A percentile compares a stretch with the other conserved stretches of the same genome.
These are phyloP conservation scores for Listronotus bonariensis DNA, from an alignment of 1,140 invertebrate genomes.

Conservation along the genomic window DNA sequence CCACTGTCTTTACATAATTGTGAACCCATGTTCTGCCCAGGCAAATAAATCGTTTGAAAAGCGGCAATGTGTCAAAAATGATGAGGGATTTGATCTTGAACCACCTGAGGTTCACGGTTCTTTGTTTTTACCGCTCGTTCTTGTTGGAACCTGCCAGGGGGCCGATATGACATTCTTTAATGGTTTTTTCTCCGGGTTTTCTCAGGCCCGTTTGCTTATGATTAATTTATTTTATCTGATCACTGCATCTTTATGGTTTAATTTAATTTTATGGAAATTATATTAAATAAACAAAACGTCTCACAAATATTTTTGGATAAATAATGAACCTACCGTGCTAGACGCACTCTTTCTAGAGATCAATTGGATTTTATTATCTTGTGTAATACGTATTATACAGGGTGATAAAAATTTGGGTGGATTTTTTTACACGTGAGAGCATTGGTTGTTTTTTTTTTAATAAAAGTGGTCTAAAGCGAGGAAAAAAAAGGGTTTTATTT, in stretches of 20 bases:
- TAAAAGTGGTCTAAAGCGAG: too few relatives aligned
- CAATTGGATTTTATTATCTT: background rate
- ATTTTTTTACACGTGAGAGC: too few relatives aligned
- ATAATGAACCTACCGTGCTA: background rate
- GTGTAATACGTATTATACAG: too few relatives aligned
- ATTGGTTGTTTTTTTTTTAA: too few relatives aligned
- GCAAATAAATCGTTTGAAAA: constrained; percentile 22
- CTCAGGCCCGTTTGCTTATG: constrained; percentile 29
- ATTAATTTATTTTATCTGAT: constrained; percentile 33
- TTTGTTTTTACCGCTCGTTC: constrained; percentile 24
- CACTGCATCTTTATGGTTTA: constrained; percentile 31
- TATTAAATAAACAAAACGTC: constrained; percentile 29
- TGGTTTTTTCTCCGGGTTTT: constrained; percentile 17
- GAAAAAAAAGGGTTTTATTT: too few relatives aligned
- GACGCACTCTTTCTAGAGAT: background rate
- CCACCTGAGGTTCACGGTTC: constrained; percentile 22
- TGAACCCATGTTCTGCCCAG: constrained; percentile 19
- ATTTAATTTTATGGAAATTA: constrained; percentile 33
- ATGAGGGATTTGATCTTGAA: constrained; percentile 25
- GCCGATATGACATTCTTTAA: constrained; percentile 28
- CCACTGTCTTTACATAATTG: constrained; percentile 16
- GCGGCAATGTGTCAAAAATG: constrained; percentile 26
- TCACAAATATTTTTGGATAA: constrained; percentile 3
- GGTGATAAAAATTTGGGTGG: too few relatives aligned
- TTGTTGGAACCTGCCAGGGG: constrained; percentile 17